phyloP scores from a whole-genome alignment of 2,113 vertebrate species.

The Oryzias javanicus region DNA sequence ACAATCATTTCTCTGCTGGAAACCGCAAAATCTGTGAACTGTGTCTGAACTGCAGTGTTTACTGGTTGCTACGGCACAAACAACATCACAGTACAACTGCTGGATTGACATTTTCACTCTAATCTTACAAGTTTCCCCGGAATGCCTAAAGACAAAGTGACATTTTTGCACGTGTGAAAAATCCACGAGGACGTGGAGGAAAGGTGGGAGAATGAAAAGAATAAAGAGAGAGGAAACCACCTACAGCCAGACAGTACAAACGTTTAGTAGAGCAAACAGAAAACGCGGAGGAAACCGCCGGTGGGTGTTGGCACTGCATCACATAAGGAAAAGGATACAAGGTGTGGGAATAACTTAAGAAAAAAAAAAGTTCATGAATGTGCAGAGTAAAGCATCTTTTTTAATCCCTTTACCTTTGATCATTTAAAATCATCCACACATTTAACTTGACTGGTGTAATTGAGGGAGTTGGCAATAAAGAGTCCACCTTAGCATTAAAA shows the following conservation, averaged over 20 bases:
- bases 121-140: constrained; percentile 3
- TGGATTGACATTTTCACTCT: constrained; percentile 1
- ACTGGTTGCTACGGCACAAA: neutral
- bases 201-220: constrained; percentile 11
- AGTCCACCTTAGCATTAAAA: too few relatives aligned
- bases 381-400: too few relatives aligned
- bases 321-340: constrained; percentile 10
- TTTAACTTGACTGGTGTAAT: too few relatives aligned
- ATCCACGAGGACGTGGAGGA: constrained; percentile 29
- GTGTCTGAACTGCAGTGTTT: neutral
- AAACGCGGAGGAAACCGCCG: constrained; percentile 18
- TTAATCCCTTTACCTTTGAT: too few relatives aligned
- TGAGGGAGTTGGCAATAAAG: too few relatives aligned
- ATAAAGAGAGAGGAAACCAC: constrained; percentile 30
- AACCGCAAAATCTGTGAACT: constrained; percentile 1
- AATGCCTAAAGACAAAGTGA: constrained; percentile 3
- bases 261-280: constrained; percentile 52
- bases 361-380: too few relatives aligned
- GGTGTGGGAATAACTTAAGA: too few relatives aligned
- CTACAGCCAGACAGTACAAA: constrained; percentile 30
- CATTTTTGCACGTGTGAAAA: constrained; percentile 23
- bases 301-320: constrained; percentile 37
- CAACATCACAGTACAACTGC: neutral
- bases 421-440: too few relatives aligned
- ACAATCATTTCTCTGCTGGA: too few relatives aligned